Evolutionary conservation across 2,113 vertebrate genomes (phyloP).

Genomic region (Myotis davidii): DNA sequence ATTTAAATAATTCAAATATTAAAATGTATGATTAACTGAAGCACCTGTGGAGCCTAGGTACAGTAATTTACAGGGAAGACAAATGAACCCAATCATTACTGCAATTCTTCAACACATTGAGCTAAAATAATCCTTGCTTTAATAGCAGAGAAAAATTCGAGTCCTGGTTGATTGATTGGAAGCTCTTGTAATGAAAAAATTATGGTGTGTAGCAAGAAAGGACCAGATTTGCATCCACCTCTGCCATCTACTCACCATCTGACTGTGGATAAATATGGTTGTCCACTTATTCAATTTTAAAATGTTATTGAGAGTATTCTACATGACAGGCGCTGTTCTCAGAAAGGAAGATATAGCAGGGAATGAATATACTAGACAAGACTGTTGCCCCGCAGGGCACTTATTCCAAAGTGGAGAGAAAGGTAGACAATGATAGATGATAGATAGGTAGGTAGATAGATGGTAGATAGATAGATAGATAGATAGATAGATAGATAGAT

Average conservation of each 20-base stretch:
- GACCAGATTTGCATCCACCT: neutral
- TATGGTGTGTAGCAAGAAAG: neutral
- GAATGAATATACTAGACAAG: neutral
- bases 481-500: neutral
- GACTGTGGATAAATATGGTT: neutral
- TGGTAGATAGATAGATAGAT: neutral
- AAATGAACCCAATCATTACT: slow-evolving; percentile 1
- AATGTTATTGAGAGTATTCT: neutral
- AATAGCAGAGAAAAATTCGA: neutral
- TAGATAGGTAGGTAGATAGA: neutral
- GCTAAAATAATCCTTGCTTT: neutral
- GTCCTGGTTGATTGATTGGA: neutral
- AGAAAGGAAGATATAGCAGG: neutral
- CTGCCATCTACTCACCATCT: neutral
- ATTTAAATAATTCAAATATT: slow-evolving; percentile 58
- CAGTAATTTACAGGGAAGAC: slow-evolving; percentile 19
- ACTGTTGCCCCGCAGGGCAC: neutral
- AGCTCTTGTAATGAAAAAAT: neutral
- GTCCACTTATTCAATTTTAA: slow-evolving; percentile 24
- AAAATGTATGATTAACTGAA: slow-evolving; percentile 18
- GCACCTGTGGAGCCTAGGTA: neutral
- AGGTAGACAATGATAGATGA: neutral
- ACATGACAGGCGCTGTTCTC: neutral
- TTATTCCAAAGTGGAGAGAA: neutral
- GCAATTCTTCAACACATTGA: neutral